Percentiles rank a stretch among this genome's conserved stretches.
Conservation (phyloP, 2,888 invertebrate species). For the Lepidocyrtoides sp. region DNA sequence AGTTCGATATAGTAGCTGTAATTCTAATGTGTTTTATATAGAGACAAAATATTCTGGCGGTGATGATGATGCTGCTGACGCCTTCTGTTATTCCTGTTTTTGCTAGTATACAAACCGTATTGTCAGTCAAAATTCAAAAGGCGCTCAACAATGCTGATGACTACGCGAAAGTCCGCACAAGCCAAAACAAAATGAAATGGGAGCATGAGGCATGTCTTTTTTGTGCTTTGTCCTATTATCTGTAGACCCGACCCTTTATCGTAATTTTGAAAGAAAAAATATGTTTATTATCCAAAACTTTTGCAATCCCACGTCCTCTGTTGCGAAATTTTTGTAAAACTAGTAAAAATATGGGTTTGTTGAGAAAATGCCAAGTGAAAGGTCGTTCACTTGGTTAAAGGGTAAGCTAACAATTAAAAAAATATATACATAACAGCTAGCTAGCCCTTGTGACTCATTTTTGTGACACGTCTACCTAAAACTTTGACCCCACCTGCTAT, state of each 20-base stretch:
- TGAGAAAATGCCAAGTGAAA: no score
- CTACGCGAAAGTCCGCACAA: conserved; percentile 2
- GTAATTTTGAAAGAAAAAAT: conserved; percentile 4
- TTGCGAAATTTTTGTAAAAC: conserved; percentile 8
- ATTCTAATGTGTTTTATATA: no score
- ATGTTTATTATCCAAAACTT: background rate
- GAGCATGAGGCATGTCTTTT: background rate
- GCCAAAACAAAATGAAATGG: background rate
- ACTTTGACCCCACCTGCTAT: conserved; percentile 58
- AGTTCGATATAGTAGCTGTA: no score
- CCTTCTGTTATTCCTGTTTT: conserved; percentile 15
- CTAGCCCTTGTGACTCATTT: background rate
- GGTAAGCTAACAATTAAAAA: conserved; percentile 31
- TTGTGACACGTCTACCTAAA: conserved; percentile 16
- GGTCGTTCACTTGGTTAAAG: conserved; percentile 64
- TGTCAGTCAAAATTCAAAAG: background rate
- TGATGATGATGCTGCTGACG: conserved; percentile 45
- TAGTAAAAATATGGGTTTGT: no score
- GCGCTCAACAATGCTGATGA: background rate
- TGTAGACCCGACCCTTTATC: background rate
- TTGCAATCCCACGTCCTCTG: conserved; percentile 7
- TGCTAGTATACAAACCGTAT: conserved; percentile 8
- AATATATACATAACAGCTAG: background rate
- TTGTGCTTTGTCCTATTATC: conserved; percentile 8
- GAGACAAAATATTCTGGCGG: background rate